Conservation (phyloP, 2,797 vertebrate genomes). For the Periparus ater region DNA sequence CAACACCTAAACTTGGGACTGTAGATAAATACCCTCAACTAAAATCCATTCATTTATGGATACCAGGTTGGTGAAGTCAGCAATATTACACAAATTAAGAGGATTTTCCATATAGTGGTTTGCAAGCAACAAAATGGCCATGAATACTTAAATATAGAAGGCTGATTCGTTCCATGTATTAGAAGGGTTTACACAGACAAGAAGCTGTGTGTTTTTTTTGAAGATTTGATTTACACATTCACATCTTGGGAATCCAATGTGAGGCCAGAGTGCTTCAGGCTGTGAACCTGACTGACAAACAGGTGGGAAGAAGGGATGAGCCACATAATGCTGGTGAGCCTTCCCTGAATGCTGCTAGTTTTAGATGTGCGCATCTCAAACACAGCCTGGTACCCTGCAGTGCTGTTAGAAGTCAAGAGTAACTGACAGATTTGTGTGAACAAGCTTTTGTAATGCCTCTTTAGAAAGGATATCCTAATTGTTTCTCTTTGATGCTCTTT, state of each 20-base stretch:
- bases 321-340: not conserved
- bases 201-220: not conserved
- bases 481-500: constrained; percentile 25
- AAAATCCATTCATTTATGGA: not conserved
- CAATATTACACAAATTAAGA: not conserved
- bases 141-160: not conserved
- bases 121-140: not conserved
- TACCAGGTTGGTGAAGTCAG: not conserved
- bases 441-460: not conserved
- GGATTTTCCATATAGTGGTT: not conserved
- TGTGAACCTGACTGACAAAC: not conserved
- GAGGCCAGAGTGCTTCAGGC: not conserved
- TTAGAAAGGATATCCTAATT: not conserved
- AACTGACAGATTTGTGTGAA: not conserved
- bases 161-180: not conserved
- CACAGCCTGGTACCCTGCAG: not conserved
- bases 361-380: not conserved
- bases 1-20: not conserved
- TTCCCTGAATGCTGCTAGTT: not conserved
- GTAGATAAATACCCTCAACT: not conserved
- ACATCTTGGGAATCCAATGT: not conserved
- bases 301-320: not conserved
- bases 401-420: not conserved
- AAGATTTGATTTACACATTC: not conserved
- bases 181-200: not conserved